These are phyloP conservation scores for Numida meleagris DNA, from an alignment of 2,113 vertebrate genomes.

Conservation along the genomic window DNA sequence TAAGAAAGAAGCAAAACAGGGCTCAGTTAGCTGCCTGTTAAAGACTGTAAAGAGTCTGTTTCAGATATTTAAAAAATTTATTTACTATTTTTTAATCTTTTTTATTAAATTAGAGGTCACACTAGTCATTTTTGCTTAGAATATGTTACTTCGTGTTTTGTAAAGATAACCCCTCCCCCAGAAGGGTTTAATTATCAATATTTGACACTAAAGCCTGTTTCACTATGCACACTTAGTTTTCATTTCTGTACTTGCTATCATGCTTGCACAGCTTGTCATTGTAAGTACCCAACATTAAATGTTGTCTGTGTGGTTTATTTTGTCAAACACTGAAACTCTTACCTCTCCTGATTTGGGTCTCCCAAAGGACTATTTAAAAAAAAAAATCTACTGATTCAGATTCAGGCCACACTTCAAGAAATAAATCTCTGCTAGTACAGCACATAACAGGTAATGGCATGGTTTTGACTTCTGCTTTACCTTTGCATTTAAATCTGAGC, in stretches of 20 bases:
- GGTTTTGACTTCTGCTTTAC: neutral
- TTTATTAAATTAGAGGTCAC: neutral
- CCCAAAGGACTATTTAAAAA: neutral
- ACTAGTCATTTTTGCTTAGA: neutral
- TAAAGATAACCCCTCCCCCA: neutral
- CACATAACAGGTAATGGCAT: neutral
- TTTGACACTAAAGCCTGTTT: neutral
- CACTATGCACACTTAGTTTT: neutral
- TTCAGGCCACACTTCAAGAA: neutral
- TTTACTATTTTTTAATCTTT: neutral
- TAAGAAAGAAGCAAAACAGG: constrained; percentile 14
- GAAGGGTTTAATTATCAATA: neutral
- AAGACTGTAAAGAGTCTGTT: neutral
- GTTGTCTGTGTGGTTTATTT: neutral
- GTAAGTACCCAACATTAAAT: neutral
- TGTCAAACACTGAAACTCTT: neutral
- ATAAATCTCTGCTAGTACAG: neutral
- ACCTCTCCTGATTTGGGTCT: constrained; percentile 19
- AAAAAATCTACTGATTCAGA: neutral
- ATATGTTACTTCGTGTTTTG: neutral
- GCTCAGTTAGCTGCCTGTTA: neutral
- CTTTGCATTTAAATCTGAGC: neutral
- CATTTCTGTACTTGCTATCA: neutral
- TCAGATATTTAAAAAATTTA: neutral
- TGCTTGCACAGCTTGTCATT: neutral